A percentile compares a stretch with the other conserved stretches of the same genome.
These are phyloP conservation scores for Sinopyrophorus schimmeli DNA, from an alignment of 2,888 invertebrate species.

Conservation along the genomic window DNA sequence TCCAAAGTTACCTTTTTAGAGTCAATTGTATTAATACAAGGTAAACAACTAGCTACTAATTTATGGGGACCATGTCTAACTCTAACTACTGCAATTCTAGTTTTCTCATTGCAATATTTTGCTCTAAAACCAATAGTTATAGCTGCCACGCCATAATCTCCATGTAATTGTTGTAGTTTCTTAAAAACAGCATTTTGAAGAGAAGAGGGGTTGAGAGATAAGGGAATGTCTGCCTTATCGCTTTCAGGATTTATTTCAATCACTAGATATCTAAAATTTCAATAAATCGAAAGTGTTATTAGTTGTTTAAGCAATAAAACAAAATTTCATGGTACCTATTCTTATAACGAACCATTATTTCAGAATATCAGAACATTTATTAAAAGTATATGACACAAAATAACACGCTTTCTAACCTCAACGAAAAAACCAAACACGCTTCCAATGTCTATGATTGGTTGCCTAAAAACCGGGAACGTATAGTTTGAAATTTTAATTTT, in stretches of 20 bases:
- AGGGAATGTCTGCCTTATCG: slow-evolving; percentile 57
- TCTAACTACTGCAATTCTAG: slow-evolving; percentile 73
- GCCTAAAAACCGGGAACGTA: too few species aligned
- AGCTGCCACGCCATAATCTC: slow-evolving; percentile 75
- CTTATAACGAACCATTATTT: slow-evolving; percentile 50
- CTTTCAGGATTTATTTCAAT: slow-evolving; percentile 63
- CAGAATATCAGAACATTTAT: too few species aligned
- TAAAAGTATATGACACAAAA: too few species aligned
- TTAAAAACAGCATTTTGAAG: slow-evolving; percentile 62
- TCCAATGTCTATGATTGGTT: too few species aligned
- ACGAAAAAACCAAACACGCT: too few species aligned
- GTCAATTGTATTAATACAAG: slow-evolving; percentile 69
- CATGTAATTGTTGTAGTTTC: slow-evolving; percentile 71
- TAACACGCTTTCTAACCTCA: too few species aligned
- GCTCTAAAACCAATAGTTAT: slow-evolving; percentile 72
- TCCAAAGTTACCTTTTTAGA: slow-evolving; percentile 64
- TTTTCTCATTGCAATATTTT: slow-evolving; percentile 78
- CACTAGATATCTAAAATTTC: slow-evolving; percentile 73
- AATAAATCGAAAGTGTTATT: too few species aligned
- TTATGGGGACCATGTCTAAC: slow-evolving; percentile 75
- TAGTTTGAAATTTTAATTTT: too few species aligned
- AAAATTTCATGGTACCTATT: slow-evolving; percentile 47
- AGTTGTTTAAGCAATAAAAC: too few species aligned
- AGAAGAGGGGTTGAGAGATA: slow-evolving; percentile 59
- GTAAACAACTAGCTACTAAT: slow-evolving; percentile 69